A percentile compares a stretch with the other conserved stretches of the same genome.
Conservation (phyloP, 2,797 vertebrate species). For the Delichon dasypus region DNA sequence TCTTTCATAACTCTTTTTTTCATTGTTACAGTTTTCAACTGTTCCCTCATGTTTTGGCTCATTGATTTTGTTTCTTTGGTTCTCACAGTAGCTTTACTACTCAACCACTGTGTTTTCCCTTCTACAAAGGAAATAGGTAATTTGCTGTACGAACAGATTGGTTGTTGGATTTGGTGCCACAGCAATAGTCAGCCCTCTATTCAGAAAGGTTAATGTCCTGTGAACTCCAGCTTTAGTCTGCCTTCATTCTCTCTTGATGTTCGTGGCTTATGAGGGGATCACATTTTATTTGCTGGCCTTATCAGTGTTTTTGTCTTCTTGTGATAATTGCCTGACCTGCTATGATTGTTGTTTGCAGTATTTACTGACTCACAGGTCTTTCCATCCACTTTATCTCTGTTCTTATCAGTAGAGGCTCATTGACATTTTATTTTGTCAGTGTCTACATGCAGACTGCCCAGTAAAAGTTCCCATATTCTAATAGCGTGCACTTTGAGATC, state of each 20-base stretch:
- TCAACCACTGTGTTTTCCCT: neutral
- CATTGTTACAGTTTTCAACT: constrained; percentile 1
- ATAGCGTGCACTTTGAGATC: neutral
- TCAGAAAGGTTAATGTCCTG: constrained; percentile 24
- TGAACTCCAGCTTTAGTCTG: neutral
- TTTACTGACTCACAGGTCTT: constrained; percentile 17
- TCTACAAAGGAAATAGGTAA: neutral
- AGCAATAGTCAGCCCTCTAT: neutral
- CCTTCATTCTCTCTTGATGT: neutral
- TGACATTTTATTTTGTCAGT: neutral
- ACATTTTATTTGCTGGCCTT: constrained; percentile 31
- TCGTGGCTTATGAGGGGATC: neutral
- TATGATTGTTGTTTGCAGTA: neutral
- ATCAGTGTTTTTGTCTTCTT: neutral
- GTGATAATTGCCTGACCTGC: constrained; percentile 4
- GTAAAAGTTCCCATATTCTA: neutral
- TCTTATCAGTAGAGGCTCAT: constrained; percentile 13
- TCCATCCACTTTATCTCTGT: neutral
- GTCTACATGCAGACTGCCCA: neutral
- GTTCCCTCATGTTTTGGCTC: constrained; percentile 1
- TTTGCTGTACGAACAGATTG: constrained; percentile 8
- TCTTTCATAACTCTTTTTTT: neutral
- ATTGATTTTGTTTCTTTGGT: constrained; percentile 24
- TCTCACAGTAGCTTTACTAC: neutral
- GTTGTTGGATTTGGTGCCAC: neutral